Evolutionary conservation across 2,888 invertebrate species (phyloP).

Genomic region (Drosophila peninsularis): DNA sequence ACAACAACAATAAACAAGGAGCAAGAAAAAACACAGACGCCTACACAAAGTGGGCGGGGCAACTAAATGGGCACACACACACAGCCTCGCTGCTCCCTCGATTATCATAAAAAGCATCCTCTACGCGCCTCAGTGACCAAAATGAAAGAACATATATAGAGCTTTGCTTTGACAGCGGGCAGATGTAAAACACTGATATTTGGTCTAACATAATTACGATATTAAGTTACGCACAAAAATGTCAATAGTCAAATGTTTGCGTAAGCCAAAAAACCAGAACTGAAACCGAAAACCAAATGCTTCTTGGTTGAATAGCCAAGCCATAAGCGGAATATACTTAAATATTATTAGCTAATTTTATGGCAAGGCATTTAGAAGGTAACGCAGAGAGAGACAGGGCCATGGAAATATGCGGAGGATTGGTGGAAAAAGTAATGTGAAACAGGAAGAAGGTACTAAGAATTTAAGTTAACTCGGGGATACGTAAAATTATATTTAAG

Average conservation of each 20-base stretch:
- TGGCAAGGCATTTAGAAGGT: background rate
- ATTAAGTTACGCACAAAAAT: conserved; percentile 14
- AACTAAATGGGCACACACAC: conserved; percentile 5
- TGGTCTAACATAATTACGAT: conserved; percentile 6
- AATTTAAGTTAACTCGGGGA: background rate
- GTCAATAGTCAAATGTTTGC: conserved; percentile 12
- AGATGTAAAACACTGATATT: conserved; percentile 12
- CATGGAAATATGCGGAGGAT: background rate
- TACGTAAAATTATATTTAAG: background rate
- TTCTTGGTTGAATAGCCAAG: background rate
- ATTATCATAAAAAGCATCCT: conserved; percentile 24
- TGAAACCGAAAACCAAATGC: conserved; percentile 10
- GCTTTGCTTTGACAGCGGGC: conserved; percentile 2
- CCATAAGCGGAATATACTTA: conserved; percentile 1
- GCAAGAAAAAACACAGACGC: background rate
- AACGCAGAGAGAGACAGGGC: background rate
- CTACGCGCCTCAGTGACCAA: conserved; percentile 2
- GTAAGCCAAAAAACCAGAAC: background rate
- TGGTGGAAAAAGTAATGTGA: background rate
- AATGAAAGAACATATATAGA: background rate
- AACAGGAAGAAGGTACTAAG: background rate
- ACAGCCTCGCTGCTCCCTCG: background rate
- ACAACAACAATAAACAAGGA: conserved; percentile 39
- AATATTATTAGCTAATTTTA: conserved; percentile 9
- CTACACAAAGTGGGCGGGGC: conserved; percentile 1